phyloP scores from a whole-genome alignment of 2,888 invertebrate genomes.

The Lumbricus terrestris region DNA sequence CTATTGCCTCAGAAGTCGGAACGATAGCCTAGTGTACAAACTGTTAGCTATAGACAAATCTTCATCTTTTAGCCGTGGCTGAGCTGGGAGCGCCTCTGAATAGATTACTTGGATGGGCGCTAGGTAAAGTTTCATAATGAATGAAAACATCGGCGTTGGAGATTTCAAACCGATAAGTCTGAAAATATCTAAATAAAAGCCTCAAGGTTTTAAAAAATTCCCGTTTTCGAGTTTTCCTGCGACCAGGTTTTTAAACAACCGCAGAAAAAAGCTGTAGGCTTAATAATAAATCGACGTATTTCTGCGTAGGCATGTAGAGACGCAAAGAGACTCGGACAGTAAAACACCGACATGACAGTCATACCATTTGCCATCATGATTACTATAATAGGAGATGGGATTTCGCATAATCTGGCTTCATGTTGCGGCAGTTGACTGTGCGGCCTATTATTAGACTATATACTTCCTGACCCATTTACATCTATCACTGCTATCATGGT shows the following conservation, averaged over 20 bases:
- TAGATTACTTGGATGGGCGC: no score
- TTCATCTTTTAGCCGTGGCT: no score
- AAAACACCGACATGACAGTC: neutral
- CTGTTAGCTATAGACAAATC: no score
- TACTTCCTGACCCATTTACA: neutral
- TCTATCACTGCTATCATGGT: neutral
- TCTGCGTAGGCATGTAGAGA: no score
- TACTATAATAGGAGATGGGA: neutral
- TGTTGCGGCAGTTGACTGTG: neutral
- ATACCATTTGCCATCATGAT: neutral
- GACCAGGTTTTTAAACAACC: neutral
- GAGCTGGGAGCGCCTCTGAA: no score
- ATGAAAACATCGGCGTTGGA: no score
- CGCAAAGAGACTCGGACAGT: neutral
- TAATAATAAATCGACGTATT: no score
- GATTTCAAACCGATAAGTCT: no score
- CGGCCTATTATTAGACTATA: no score
- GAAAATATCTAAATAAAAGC: neutral
- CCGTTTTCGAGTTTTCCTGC: neutral
- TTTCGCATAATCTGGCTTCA: neutral
- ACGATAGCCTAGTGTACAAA: no score
- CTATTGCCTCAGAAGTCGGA: no score
- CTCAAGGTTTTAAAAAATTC: neutral
- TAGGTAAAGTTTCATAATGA: no score
- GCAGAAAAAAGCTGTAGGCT: neutral